Conservation (phyloP, 2,797 vertebrate species). For the Macropodus opercularis region DNA sequence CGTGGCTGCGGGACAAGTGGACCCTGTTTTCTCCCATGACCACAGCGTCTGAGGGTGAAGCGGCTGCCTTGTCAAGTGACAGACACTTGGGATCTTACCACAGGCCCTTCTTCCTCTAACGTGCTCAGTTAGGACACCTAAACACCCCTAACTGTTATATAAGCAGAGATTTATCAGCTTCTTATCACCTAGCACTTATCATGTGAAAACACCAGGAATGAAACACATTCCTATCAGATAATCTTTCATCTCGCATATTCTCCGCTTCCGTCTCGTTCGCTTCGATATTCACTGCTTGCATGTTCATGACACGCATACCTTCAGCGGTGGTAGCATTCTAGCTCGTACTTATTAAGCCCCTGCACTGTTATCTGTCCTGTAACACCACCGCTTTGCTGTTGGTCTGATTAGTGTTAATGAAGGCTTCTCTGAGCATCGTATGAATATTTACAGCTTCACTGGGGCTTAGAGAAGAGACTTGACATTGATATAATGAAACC, state of each 20-base stretch:
- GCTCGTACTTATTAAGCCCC: too few species aligned
- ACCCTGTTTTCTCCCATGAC: slow-evolving; percentile 45
- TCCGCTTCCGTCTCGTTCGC: not conserved
- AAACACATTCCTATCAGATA: slow-evolving; percentile 20
- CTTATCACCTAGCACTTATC: slow-evolving; percentile 33
- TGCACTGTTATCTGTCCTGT: not conserved
- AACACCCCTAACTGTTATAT: slow-evolving; percentile 20
- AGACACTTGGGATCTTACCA: slow-evolving; percentile 7
- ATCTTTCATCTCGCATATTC: slow-evolving; percentile 19
- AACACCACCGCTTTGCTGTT: not conserved
- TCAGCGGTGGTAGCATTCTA: slow-evolving; percentile 1
- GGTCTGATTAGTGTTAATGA: slow-evolving; percentile 11
- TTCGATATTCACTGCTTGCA: slow-evolving; percentile 48
- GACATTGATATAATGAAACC: slow-evolving; percentile 22
- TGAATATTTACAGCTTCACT: slow-evolving; percentile 22
- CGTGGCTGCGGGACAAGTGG: slow-evolving; percentile 47
- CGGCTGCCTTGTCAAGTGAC: slow-evolving; percentile 41
- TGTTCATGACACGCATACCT: slow-evolving; percentile 38
- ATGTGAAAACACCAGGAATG: slow-evolving; percentile 9
- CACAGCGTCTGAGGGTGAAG: slow-evolving; percentile 49
- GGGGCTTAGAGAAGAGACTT: not conserved
- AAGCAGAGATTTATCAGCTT: slow-evolving; percentile 16
- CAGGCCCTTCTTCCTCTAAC: slow-evolving; percentile 4
- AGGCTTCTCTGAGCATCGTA: not conserved
- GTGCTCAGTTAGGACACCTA: slow-evolving; percentile 16